Evolutionary conservation across 1,140 invertebrate species (phyloP), one percentile per base, ranked within the genome.

Genomic region (Copidosoma floridanum): DNA sequence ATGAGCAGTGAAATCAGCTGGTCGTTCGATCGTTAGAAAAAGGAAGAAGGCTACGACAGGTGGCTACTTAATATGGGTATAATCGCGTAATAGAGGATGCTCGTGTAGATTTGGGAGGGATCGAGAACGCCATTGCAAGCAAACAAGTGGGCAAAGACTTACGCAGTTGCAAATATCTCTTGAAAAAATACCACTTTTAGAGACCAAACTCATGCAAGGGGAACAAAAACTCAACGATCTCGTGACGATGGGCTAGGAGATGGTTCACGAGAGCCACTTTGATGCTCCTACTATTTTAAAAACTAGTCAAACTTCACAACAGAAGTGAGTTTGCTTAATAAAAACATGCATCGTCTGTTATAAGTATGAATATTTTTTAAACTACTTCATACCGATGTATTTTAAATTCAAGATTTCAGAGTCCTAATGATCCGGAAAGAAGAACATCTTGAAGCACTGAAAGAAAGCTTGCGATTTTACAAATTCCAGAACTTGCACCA

Each of bases 401-500:
- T 57, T 64, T 59, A 65, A 32, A 61, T 38, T 16, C 27, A 57
- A 83, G 82, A 66, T 84, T 90, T 60, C 79, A 82, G 65, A 83
- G 83, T 41, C 76, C 92, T 10, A 81, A 85, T 26, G 84, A 84
- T 58, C 88, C 88, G 3, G 84, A 86, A 0, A 76, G 80, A 81
- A 18, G 79, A 81, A 35, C 82, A 94, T 29, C 83, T 91, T n/a
- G 85, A 85, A 24, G 88, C 88, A 12, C 79, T 99, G 3, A 92
- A 97, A 72, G 93, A 95, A 74, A 92, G 92, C 29, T 71, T 93
- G 5, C 85, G 90, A 60, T 91, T 92, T 71, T 94, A 98, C 74
- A 95, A 98, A 76, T 97, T 98, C 79, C 85, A 89, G 51, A 95
- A 93, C 78, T 80, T 99, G 29, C 89, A 95, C 69, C 94, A 97